A percentile compares a stretch with the other conserved stretches of the same genome.
Conservation (phyloP, 2,888 invertebrate species). For the Scrobipalpa costella region DNA sequence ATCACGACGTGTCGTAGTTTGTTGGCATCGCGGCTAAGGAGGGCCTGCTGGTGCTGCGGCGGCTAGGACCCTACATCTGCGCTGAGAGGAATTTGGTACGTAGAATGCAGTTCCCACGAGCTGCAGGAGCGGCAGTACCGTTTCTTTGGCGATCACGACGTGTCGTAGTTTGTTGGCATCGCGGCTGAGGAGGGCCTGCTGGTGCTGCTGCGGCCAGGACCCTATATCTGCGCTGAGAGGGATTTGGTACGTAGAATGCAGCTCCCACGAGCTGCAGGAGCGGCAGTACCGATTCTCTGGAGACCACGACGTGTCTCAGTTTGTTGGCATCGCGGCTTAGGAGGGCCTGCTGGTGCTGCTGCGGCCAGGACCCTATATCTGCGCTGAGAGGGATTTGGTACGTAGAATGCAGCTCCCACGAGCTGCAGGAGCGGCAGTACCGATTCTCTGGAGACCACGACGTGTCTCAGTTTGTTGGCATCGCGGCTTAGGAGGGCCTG, state of each 20-base stretch:
- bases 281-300: conserved; percentile 83
- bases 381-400: conserved; percentile 92
- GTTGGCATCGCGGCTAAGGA: conserved; percentile 87
- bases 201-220: conserved; percentile 92
- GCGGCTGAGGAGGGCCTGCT: conserved; percentile 89
- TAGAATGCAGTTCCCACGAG: conserved; percentile 90
- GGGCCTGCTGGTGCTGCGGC: conserved; percentile 88
- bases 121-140: conserved; percentile 83
- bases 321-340: conserved; percentile 86
- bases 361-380: conserved; percentile 95
- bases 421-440: conserved; percentile 83
- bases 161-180: conserved; percentile 84
- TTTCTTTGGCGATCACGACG: conserved; percentile 85
- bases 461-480: conserved; percentile 84
- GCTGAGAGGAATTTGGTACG: conserved; percentile 90
- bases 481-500: conserved; percentile 89
- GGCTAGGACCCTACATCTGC: conserved; percentile 96
- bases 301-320: conserved; percentile 86
- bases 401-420: conserved; percentile 89
- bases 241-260: conserved; percentile 97
- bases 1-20: conserved; percentile 87
- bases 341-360: conserved; percentile 90
- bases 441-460: conserved; percentile 85
- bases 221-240: conserved; percentile 96
- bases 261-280: conserved; percentile 90